These are phyloP conservation scores for Gerosis bhagava DNA, from an alignment of 2,888 invertebrate species.

Conservation along the genomic window DNA sequence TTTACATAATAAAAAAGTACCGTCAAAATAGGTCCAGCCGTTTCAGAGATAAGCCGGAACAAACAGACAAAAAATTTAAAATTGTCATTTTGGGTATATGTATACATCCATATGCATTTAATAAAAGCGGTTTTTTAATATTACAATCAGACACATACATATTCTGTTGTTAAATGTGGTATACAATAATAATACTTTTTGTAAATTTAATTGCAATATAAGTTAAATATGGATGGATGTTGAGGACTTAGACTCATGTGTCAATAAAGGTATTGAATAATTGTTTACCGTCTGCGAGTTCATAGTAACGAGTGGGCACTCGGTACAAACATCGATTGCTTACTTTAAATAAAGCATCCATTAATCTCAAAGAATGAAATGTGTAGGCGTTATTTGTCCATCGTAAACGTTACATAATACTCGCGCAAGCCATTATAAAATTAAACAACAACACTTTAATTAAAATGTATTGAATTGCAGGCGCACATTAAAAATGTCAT, in stretches of 20 bases:
- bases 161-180: too few species aligned
- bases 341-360: constrained; percentile 23
- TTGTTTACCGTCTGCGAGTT: constrained; percentile 24
- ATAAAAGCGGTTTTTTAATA: too few species aligned
- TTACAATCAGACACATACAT: too few species aligned
- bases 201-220: too few species aligned
- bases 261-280: constrained; percentile 34
- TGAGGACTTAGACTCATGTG: constrained; percentile 28
- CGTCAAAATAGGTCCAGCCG: too few species aligned
- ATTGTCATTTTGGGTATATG: too few species aligned
- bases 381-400: constrained; percentile 24
- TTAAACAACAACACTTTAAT: constrained; percentile 38
- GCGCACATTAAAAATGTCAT: constrained; percentile 9
- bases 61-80: too few species aligned
- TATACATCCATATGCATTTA: too few species aligned
- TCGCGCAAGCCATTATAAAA: constrained; percentile 41
- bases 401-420: constrained; percentile 41
- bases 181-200: too few species aligned
- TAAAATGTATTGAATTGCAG: constrained; percentile 14
- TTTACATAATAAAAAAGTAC: too few species aligned
- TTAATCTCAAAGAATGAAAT: constrained; percentile 29
- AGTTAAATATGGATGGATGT: constrained; percentile 33
- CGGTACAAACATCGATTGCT: constrained; percentile 12
- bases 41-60: too few species aligned
- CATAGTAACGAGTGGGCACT: constrained; percentile 21